Evolutionary conservation across 2,113 vertebrate genomes (phyloP).

Genomic region (Phyllopteryx taeniolatus): DNA sequence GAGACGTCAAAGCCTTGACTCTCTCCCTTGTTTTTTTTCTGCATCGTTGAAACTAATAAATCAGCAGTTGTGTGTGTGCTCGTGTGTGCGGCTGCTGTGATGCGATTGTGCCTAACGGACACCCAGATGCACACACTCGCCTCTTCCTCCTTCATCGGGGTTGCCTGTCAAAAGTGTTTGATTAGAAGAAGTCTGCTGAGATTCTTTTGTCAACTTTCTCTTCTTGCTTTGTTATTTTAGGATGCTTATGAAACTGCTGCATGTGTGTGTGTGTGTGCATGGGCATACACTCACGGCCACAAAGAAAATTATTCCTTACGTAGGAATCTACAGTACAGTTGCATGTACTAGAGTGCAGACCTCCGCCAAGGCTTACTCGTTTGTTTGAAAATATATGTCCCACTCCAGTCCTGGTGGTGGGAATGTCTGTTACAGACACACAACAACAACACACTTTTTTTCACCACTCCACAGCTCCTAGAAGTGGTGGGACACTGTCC

Average conservation of each 20-base stretch:
- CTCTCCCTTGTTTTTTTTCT: slow-evolving; percentile 31
- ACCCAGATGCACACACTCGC: neutral
- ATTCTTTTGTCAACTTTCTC: slow-evolving; percentile 25
- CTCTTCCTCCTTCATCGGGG: slow-evolving; percentile 33
- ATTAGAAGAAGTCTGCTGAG: slow-evolving; percentile 34
- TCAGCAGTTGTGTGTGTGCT: slow-evolving; percentile 37
- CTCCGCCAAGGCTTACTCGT: too few species aligned
- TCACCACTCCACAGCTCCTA: too few species aligned
- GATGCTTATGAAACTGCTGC: slow-evolving; percentile 18
- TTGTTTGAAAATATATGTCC: too few species aligned
- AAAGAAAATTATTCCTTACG: neutral
- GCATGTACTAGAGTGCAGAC: too few species aligned
- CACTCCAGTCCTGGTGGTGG: too few species aligned
- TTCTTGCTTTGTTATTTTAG: slow-evolving; percentile 37
- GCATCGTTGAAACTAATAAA: slow-evolving; percentile 48
- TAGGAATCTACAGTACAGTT: too few species aligned
- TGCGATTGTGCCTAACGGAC: slow-evolving; percentile 50
- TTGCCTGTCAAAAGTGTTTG: slow-evolving; percentile 52
- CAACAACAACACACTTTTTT: too few species aligned
- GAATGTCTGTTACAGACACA: too few species aligned
- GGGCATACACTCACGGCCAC: neutral
- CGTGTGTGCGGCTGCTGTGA: slow-evolving; percentile 45
- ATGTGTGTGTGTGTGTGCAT: slow-evolving; percentile 5
- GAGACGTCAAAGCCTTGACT: slow-evolving; percentile 17
- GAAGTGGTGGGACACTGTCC: too few species aligned